Percentiles rank a stretch among this genome's conserved stretches.
phyloP scores from a whole-genome alignment of 2,797 vertebrate species.

The Diplodus puntazzo region DNA sequence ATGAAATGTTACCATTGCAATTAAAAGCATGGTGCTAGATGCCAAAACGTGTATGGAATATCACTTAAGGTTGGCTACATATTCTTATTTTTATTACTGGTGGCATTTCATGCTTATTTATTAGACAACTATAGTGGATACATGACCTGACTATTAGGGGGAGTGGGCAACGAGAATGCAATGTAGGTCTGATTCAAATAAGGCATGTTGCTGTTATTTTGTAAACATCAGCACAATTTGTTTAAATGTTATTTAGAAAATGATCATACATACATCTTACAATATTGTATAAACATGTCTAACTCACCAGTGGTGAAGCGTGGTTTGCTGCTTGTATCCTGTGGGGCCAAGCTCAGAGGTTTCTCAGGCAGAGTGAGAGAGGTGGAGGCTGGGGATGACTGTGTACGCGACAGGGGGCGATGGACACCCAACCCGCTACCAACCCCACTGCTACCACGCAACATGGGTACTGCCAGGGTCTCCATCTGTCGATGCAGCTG shows the following conservation, averaged over 20 bases:
- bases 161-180: neutral
- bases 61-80: too few species aligned
- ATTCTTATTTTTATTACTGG: neutral
- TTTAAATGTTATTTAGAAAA: neutral
- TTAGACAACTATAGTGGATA: neutral
- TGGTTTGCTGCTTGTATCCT: constrained; percentile 89
- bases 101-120: neutral
- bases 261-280: neutral
- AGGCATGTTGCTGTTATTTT: too few species aligned
- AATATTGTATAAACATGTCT: neutral
- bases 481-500: constrained; percentile 90
- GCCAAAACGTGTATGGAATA: too few species aligned
- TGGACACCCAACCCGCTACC: constrained; percentile 76
- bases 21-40: neutral
- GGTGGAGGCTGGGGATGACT: constrained; percentile 94
- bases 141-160: neutral
- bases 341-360: constrained; percentile 82
- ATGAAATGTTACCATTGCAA: neutral
- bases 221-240: neutral
- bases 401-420: constrained; percentile 91
- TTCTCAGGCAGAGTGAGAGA: constrained; percentile 88
- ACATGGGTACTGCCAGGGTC: constrained; percentile 85
- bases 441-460: constrained; percentile 56
- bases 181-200: neutral
- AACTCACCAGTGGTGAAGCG: constrained; percentile 75